phyloP scores from a whole-genome alignment of 2,888 invertebrate species.

The Eupsilia transversa region DNA sequence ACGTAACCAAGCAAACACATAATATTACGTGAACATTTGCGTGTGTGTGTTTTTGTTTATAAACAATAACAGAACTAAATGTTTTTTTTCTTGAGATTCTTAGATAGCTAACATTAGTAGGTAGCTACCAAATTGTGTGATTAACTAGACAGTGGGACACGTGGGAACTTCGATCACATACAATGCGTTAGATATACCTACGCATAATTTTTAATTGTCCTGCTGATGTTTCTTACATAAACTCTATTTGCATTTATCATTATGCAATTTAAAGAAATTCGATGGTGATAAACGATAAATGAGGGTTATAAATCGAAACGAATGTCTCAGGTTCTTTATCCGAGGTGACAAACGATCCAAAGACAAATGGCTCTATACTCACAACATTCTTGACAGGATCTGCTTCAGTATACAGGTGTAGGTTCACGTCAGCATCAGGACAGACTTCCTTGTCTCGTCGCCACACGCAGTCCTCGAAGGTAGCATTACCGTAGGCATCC shows the following conservation, averaged over 20 bases:
- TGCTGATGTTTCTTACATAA: constrained; percentile 23
- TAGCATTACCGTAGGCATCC: constrained; percentile 89
- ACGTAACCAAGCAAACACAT: neutral
- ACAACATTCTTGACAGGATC: constrained; percentile 87
- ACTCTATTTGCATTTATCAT: constrained; percentile 13
- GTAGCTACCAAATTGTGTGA: neutral
- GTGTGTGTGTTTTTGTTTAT: neutral
- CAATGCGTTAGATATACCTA: constrained; percentile 15
- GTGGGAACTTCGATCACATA: constrained; percentile 64
- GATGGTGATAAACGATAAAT: neutral
- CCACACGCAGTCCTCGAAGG: constrained; percentile 93
- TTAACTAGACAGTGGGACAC: constrained; percentile 30
- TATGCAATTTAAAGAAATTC: constrained; percentile 11
- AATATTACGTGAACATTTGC: neutral
- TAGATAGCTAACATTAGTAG: constrained; percentile 12
- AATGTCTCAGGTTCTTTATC: neutral
- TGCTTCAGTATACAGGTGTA: constrained; percentile 92
- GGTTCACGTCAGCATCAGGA: constrained; percentile 93
- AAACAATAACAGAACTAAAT: neutral
- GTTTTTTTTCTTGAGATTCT: neutral
- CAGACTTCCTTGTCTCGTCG: constrained; percentile 92
- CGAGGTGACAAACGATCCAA: neutral
- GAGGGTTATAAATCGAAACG: neutral
- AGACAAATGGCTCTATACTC: constrained; percentile 61
- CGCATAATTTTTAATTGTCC: constrained; percentile 28